Evolutionary conservation across 2,113 vertebrate genomes (phyloP).

Genomic region (Notothenia rossii): DNA sequence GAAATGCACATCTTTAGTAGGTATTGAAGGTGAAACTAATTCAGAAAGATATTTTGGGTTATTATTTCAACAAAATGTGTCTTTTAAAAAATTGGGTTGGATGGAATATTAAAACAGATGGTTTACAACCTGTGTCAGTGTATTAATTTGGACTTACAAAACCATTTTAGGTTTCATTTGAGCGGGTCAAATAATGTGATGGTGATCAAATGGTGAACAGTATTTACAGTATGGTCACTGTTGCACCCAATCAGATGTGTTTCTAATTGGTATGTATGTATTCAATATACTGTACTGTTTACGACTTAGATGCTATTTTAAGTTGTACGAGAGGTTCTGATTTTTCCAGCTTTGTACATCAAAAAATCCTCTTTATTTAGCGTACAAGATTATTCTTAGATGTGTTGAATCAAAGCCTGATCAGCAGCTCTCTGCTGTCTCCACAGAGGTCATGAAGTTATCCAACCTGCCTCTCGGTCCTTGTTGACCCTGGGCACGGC

Average conservation of each 20-base stretch:
- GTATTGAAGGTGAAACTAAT: too few relatives aligned
- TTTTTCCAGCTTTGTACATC: neutral
- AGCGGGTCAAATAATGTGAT: too few relatives aligned
- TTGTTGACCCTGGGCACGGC: conserved; percentile 33
- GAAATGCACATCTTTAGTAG: neutral
- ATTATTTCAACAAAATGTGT: too few relatives aligned
- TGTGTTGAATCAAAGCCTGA: conserved; percentile 1
- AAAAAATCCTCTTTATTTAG: neutral
- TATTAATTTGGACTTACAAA: too few relatives aligned
- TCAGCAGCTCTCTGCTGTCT: conserved; percentile 27
- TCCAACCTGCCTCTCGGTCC: conserved; percentile 21
- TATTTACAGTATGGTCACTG: neutral
- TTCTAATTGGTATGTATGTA: neutral
- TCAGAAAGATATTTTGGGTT: too few relatives aligned
- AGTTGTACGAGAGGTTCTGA: neutral
- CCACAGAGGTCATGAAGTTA: conserved; percentile 16
- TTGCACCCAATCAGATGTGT: too few relatives aligned
- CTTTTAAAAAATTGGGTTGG: too few relatives aligned
- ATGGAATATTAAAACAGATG: too few relatives aligned
- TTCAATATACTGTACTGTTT: neutral
- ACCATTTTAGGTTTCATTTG: too few relatives aligned
- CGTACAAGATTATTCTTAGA: neutral
- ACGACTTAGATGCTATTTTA: neutral
- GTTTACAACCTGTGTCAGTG: too few relatives aligned
- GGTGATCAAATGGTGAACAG: too few relatives aligned